phyloP scores from a whole-genome alignment of 92 coral and sea anemone species.

The Virgularia gustaviana region DNA sequence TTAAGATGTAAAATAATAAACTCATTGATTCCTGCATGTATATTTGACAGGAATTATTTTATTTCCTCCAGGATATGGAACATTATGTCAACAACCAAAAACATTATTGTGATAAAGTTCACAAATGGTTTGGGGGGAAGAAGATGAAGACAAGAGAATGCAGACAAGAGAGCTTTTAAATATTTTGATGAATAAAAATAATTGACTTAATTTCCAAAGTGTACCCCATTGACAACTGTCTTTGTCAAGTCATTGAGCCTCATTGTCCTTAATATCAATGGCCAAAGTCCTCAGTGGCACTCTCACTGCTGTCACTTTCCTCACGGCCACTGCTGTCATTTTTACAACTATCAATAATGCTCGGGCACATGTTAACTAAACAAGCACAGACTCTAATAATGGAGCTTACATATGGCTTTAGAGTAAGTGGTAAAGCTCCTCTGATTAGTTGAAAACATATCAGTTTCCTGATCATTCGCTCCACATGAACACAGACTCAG shows the following conservation, averaged over 20 bases:
- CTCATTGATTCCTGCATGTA: background rate
- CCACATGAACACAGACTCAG: constrained; percentile 67
- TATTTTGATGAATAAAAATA: background rate
- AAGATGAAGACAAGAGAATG: constrained; percentile 47
- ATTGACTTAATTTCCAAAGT: background rate
- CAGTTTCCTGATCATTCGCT: constrained; percentile 62
- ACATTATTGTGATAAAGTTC: constrained; percentile 45
- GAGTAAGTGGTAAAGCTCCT: constrained; percentile 66
- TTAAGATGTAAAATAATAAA: no score
- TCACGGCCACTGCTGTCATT: background rate
- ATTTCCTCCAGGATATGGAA: constrained; percentile 41
- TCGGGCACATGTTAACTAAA: constrained; percentile 58
- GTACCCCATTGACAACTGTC: background rate
- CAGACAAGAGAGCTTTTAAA: constrained; percentile 4
- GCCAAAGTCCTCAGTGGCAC: background rate
- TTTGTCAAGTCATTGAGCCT: background rate
- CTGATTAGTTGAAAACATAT: constrained; percentile 55
- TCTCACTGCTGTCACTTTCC: background rate
- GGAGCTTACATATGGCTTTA: constrained; percentile 58
- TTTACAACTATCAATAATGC: constrained; percentile 24
- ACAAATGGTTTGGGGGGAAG: constrained; percentile 48
- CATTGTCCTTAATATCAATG: background rate
- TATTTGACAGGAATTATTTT: background rate
- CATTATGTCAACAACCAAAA: constrained; percentile 38
- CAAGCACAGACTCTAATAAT: constrained; percentile 65